Evolutionary conservation across 2,113 vertebrate species (phyloP).

Genomic region (Tetrao urogallus): DNA sequence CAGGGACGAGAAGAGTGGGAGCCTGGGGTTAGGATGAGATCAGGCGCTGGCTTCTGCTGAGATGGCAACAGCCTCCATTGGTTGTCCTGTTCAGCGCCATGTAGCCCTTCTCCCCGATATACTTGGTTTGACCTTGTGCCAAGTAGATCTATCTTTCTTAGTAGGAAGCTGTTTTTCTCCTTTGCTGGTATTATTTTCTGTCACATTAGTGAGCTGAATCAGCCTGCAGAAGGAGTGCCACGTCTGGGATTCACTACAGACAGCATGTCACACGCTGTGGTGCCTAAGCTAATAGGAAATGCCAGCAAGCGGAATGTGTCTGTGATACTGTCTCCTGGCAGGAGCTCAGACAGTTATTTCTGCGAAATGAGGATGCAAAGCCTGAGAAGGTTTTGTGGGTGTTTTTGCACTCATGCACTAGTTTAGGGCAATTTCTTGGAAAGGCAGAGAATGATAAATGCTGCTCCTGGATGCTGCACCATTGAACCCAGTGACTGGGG

Average conservation of each 20-base stretch:
- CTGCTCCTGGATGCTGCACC: not conserved
- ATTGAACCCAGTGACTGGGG: not conserved
- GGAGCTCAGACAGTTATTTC: not conserved
- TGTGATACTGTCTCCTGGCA: not conserved
- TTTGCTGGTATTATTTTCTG: slow-evolving; percentile 5
- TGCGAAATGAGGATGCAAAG: not conserved
- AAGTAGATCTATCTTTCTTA: not conserved
- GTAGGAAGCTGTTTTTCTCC: not conserved
- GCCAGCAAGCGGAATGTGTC: not conserved
- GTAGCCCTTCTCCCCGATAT: not conserved
- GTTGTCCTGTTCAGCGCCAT: not conserved
- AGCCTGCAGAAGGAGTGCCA: not conserved
- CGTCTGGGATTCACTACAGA: not conserved
- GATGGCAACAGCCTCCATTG: not conserved
- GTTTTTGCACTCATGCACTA: not conserved
- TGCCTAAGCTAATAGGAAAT: not conserved
- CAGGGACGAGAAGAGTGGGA: not conserved
- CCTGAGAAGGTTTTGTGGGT: not conserved
- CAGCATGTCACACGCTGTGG: not conserved
- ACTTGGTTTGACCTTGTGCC: not conserved
- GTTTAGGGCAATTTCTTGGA: not conserved
- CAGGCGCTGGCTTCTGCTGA: not conserved
- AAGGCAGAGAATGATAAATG: not conserved
- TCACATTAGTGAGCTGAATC: not conserved
- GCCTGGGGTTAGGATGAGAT: not conserved